Conservation (phyloP, 2,797 vertebrate species). For the Cryptoblepharus egeriae region DNA sequence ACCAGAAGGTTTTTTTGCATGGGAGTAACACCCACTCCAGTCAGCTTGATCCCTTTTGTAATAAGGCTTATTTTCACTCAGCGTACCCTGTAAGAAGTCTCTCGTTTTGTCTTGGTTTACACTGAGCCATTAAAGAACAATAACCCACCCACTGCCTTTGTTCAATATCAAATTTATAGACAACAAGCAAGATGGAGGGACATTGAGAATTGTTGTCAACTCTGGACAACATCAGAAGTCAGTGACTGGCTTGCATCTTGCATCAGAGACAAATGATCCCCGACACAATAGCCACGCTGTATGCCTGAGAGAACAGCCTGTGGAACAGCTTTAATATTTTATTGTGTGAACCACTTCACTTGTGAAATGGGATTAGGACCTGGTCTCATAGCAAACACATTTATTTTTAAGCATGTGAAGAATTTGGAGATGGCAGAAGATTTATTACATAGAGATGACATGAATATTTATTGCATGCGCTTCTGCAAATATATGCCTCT, state of each 20-base stretch:
- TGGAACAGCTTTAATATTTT: background rate
- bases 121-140: background rate
- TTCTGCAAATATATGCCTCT: background rate
- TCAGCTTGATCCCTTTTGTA: too few species aligned
- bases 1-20: too few species aligned
- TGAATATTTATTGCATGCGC: background rate
- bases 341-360: background rate
- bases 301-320: background rate
- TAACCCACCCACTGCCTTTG: background rate
- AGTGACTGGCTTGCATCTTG: background rate
- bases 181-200: background rate
- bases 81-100: too few species aligned
- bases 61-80: too few species aligned
- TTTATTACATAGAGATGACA: background rate
- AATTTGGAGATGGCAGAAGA: accelerated
- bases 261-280: background rate
- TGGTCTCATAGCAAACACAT: background rate
- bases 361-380: too few species aligned
- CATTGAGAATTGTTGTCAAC: background rate
- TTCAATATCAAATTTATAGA: background rate
- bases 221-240: background rate
- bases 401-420: background rate
- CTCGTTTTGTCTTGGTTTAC: background rate
- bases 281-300: background rate
- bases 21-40: too few species aligned